These are phyloP conservation scores for Catostylus mosaicus DNA, from an alignment of 30 jellyfish, hydroid and myxozoan genomes.

Conservation along the genomic window DNA sequence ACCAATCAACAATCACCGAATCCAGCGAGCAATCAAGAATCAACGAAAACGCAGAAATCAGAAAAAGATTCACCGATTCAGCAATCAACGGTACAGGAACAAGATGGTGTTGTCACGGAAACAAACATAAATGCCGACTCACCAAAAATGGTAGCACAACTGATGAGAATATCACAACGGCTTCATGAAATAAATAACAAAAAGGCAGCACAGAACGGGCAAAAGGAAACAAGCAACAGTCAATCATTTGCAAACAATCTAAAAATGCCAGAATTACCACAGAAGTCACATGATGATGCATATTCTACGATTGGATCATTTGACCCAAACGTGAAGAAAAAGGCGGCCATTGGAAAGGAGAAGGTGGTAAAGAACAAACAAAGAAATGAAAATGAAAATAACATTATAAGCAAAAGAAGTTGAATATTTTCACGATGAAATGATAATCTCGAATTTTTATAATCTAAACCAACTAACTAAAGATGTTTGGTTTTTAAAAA, in stretches of 20 bases:
- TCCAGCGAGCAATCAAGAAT: conserved; percentile 43
- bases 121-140: conserved; percentile 53
- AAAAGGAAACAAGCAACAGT: conserved; percentile 39
- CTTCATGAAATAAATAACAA: conserved; percentile 49
- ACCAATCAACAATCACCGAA: conserved; percentile 34
- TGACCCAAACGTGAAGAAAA: conserved; percentile 86
- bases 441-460: not conserved
- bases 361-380: conserved; percentile 11
- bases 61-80: conserved; percentile 40
- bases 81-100: conserved; percentile 24
- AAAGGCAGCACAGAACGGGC: conserved; percentile 24
- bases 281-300: conserved; percentile 60
- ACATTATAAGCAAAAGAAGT: not conserved
- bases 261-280: conserved; percentile 14
- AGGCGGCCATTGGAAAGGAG: conserved; percentile 71
- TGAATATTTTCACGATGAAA: not conserved
- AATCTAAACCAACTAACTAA: too few species aligned
- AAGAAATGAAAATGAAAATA: too few species aligned
- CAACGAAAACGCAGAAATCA: conserved; percentile 15
- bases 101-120: conserved; percentile 44
- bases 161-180: conserved; percentile 51
- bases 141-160: conserved; percentile 59
- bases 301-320: conserved; percentile 82
- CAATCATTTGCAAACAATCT: conserved; percentile 7
- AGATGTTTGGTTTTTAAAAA: too few species aligned